Evolutionary conservation across 2,888 invertebrate genomes (phyloP).

Genomic region (Ormyrus rosae): DNA sequence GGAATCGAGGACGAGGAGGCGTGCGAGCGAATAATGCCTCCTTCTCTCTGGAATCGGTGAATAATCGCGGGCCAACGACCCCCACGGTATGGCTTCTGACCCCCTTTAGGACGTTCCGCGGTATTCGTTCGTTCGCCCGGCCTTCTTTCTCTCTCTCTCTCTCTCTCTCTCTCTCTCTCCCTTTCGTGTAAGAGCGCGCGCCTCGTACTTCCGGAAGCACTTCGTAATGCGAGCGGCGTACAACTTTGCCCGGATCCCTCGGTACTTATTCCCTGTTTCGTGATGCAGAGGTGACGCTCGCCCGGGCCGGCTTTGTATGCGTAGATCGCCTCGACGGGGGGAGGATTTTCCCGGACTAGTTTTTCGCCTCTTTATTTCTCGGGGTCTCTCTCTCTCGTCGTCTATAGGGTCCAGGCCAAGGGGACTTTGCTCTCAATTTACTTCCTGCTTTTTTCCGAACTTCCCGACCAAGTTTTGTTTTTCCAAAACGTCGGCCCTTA

Average conservation of each 20-base stretch:
- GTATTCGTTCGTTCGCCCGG: conserved; percentile 39
- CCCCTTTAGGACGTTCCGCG: conserved; percentile 53
- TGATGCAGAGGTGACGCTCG: neutral
- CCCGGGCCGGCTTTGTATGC: neutral
- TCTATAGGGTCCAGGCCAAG: too few species aligned
- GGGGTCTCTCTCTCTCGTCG: neutral
- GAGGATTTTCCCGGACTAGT: neutral
- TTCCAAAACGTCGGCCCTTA: too few species aligned
- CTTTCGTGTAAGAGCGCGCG: neutral
- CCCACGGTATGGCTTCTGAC: conserved; percentile 14
- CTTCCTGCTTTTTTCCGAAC: too few species aligned
- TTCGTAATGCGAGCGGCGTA: conserved; percentile 28
- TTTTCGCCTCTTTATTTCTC: neutral
- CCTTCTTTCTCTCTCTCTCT: conserved; percentile 34
- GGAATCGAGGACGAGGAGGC: neutral
- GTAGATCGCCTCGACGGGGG: neutral
- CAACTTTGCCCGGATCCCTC: conserved; percentile 15
- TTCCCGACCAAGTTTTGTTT: too few species aligned
- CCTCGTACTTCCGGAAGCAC: conserved; percentile 14
- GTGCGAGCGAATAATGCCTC: neutral
- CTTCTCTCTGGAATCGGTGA: conserved; percentile 30
- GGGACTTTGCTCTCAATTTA: too few species aligned
- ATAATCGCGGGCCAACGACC: conserved; percentile 48
- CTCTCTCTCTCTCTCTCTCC: conserved; percentile 30
- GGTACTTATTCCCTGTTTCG: conserved; percentile 27